phyloP scores from a whole-genome alignment of 2,888 invertebrate species.

The Opisthograptis luteolata region DNA sequence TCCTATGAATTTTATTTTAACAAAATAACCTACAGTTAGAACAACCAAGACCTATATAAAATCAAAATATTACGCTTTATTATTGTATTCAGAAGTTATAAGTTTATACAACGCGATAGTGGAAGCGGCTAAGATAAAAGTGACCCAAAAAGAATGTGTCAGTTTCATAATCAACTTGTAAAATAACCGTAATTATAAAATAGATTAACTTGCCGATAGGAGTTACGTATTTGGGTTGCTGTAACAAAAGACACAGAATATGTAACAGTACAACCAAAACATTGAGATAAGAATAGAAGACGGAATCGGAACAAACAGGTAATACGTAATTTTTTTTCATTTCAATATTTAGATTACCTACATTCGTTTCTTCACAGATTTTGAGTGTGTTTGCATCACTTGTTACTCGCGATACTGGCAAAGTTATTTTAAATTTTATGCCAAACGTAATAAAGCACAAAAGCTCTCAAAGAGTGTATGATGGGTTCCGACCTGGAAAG shows the following conservation, averaged over 20 bases:
- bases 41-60: no score
- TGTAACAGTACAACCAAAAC: constrained; percentile 8
- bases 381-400: constrained; percentile 12
- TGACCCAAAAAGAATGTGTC: constrained; percentile 23
- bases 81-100: constrained; percentile 36
- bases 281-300: constrained; percentile 6
- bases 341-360: constrained; percentile 23
- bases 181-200: constrained; percentile 39
- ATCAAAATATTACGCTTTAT: no score
- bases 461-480: constrained; percentile 2
- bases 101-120: constrained; percentile 42
- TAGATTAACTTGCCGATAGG: constrained; percentile 28
- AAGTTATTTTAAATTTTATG: constrained; percentile 5
- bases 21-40: no score
- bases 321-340: neutral
- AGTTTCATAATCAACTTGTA: constrained; percentile 27
- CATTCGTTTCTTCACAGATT: constrained; percentile 17
- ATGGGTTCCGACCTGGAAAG: constrained; percentile 52
- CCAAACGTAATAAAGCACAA: constrained; percentile 6
- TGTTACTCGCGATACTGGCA: constrained; percentile 3
- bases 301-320: constrained; percentile 11
- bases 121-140: constrained; percentile 49
- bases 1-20: no score
- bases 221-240: constrained; percentile 28
- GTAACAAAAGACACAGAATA: constrained; percentile 18